Evolutionary conservation across 2,797 vertebrate genomes (phyloP).

Genomic region (Erpetoichthys calabaricus): DNA sequence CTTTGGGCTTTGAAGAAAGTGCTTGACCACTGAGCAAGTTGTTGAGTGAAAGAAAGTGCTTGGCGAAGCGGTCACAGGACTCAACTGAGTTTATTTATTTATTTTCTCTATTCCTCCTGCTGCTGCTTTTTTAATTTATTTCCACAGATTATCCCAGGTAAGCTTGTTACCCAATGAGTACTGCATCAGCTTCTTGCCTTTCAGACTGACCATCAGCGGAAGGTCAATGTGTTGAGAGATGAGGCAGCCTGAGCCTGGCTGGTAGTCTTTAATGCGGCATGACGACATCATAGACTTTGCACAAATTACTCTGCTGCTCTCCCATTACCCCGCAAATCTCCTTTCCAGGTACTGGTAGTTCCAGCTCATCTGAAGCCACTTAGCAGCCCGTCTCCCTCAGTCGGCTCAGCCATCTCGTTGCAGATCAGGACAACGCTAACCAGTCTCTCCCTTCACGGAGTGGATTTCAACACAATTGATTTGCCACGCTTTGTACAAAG

Average conservation of each 20-base stretch:
- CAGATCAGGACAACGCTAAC: neutral
- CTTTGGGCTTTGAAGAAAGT: conserved; percentile 34
- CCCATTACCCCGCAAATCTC: conserved; percentile 24
- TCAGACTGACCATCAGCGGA: conserved; percentile 44
- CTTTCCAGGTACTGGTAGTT: conserved; percentile 13
- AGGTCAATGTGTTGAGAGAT: conserved; percentile 18
- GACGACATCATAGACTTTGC: conserved; percentile 59
- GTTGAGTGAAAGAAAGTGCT: conserved; percentile 49
- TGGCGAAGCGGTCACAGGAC: conserved; percentile 46
- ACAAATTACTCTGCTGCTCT: conserved; percentile 56
- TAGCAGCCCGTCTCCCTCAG: neutral
- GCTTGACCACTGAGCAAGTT: conserved; percentile 48
- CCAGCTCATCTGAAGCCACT: neutral
- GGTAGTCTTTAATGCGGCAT: conserved; percentile 49
- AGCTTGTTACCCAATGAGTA: conserved; percentile 58
- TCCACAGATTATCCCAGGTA: conserved; percentile 66
- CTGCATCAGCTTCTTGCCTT: conserved; percentile 54
- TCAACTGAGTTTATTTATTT: conserved; percentile 58
- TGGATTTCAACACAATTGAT: neutral
- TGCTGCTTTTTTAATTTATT: conserved; percentile 52
- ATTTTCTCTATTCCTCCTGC: conserved; percentile 30
- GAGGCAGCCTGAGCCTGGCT: conserved; percentile 19
- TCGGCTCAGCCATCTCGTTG: conserved; percentile 1
- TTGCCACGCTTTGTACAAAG: neutral
- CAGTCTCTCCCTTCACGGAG: neutral